Evolutionary conservation across 2,888 invertebrate genomes (phyloP), one percentile per base, ranked within the genome.

Genomic region (Phania funesta): DNA sequence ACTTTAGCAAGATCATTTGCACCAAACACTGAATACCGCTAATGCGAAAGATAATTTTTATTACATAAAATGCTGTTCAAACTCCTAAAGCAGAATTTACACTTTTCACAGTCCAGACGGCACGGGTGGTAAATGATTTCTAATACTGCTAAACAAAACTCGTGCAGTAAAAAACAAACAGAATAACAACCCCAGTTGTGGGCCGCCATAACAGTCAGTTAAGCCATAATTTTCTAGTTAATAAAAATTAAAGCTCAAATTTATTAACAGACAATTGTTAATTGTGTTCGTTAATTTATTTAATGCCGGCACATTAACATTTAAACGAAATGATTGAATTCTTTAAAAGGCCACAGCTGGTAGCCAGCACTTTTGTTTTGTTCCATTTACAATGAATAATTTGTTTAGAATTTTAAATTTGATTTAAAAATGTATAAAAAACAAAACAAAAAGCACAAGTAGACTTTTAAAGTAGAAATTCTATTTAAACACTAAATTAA

Each of bases 391-490:
- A 46, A 44, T 62, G 52, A 77, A 77, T 62, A 70, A 68, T 70
- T 77, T 77, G 62, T 77, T 77, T 68, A 70, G 77, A 77, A 77
- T 70, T 70, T 62, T 68, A 62, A 62, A 77, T 77, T 77, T 75
- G 64, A 65, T 75, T 75, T 24, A 64, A 64, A 73, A 50, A 62
- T 32, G 6, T n/a, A 60, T 5, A 52, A 73, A 22, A 50, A 18
- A 38, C 46, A 44, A 9, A 26, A 41, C 52, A n/a, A 18, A 32
- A 5, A 50, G n/a, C 5, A 44, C 13, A 62, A 52, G 54, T 32
- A 44, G 41, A 67, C 18, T 38, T 18, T 26, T 52, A 41, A 62
- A 56, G 32, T 22, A 48, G 9, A 70, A 35, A 16, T 20, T 48
- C 7, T 29, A 67, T 48, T 38, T 48, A 56, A 56, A 64, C 44